These are phyloP conservation scores for Cyprinodon tularosa DNA, from an alignment of 2,113 vertebrate genomes.

Conservation along the genomic window DNA sequence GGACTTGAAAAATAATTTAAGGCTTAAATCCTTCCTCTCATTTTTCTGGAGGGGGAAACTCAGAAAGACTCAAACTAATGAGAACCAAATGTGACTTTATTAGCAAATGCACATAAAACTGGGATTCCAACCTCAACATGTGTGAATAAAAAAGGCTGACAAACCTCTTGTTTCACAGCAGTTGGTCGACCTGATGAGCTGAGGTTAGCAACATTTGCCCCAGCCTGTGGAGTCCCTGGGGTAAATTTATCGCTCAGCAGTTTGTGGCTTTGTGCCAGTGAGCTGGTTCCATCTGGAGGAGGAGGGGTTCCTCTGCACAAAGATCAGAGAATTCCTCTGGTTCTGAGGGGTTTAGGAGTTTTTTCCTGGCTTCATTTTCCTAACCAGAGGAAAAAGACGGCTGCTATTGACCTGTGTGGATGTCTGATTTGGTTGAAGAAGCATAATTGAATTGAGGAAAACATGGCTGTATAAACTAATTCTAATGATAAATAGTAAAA, in stretches of 20 bases:
- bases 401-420: too few species aligned
- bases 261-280: background rate
- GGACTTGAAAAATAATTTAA: too few species aligned
- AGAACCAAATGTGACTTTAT: background rate
- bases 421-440: too few species aligned
- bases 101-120: background rate
- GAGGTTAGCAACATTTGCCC: background rate
- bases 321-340: background rate
- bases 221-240: background rate
- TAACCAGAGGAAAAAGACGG: too few species aligned
- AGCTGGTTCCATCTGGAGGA: background rate
- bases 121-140: background rate
- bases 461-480: background rate
- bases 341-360: background rate
- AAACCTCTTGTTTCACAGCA: background rate
- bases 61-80: background rate
- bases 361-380: background rate
- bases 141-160: background rate
- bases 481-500: background rate
- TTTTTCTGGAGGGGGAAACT: too few species aligned
- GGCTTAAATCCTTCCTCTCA: too few species aligned
- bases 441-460: background rate
- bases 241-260: background rate
- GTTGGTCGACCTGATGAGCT: background rate
- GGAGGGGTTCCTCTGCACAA: background rate